These are phyloP conservation scores for Opisthograptis luteolata DNA, from an alignment of 2,888 invertebrate genomes.

Conservation along the genomic window DNA sequence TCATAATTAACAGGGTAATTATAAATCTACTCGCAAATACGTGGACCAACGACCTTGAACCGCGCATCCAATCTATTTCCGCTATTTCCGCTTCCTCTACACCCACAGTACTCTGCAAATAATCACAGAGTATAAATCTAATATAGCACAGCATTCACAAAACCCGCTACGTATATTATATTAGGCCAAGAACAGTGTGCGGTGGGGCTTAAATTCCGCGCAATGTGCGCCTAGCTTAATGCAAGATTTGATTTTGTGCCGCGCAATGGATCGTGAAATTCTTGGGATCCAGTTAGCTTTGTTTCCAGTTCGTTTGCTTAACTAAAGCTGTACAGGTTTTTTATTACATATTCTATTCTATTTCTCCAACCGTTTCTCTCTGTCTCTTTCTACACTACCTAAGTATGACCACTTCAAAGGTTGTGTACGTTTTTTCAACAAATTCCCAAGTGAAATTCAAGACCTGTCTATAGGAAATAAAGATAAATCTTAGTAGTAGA, in stretches of 20 bases:
- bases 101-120: slow-evolving; percentile 57
- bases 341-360: no score
- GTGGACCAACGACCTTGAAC: slow-evolving; percentile 2
- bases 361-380: no score
- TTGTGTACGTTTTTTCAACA: no score
- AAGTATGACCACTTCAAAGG: no score
- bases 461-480: no score
- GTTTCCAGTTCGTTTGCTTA: slow-evolving; percentile 13
- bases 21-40: no score
- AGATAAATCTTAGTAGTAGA: no score
- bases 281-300: slow-evolving; percentile 17
- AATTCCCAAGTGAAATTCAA: no score
- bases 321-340: not conserved
- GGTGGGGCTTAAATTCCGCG: slow-evolving; percentile 24
- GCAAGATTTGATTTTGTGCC: slow-evolving; percentile 34
- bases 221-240: slow-evolving; percentile 30
- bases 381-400: no score
- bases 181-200: slow-evolving; percentile 47
- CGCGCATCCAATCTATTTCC: slow-evolving; percentile 14
- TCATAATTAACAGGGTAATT: no score
- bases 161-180: slow-evolving; percentile 67
- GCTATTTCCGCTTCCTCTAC: slow-evolving; percentile 27
- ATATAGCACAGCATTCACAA: slow-evolving; percentile 73
- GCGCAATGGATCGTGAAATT: slow-evolving; percentile 30
- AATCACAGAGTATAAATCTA: slow-evolving; percentile 79